A percentile compares a stretch with the other conserved stretches of the same genome.
Evolutionary conservation across 2,797 vertebrate species (phyloP).

Genomic region (Furcifer pardalis): DNA sequence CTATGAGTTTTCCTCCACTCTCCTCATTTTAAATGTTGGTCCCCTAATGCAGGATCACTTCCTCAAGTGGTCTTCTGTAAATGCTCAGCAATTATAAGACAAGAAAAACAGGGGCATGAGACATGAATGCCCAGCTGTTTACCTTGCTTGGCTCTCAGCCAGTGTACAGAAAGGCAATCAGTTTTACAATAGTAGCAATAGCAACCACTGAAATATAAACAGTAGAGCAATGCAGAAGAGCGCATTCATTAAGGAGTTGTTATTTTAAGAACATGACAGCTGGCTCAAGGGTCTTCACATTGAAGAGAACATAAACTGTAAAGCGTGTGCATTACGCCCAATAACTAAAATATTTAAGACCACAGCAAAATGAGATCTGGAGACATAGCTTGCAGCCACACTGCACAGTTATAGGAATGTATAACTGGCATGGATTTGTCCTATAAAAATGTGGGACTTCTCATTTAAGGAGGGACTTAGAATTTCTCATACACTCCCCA

Average conservation of each 20-base stretch:
- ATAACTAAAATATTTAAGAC: background rate
- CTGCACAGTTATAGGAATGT: too few relatives aligned
- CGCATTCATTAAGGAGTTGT: background rate
- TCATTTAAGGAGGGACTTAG: too few relatives aligned
- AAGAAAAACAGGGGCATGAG: too few relatives aligned
- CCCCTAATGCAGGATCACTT: too few relatives aligned
- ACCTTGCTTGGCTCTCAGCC: background rate
- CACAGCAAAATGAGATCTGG: too few relatives aligned
- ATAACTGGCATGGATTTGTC: too few relatives aligned
- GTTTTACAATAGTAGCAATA: background rate
- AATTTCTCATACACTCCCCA: too few relatives aligned
- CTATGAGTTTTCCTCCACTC: too few relatives aligned
- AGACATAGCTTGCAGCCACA: too few relatives aligned
- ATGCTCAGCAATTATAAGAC: too few relatives aligned
- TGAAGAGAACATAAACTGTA: background rate
- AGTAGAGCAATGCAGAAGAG: background rate
- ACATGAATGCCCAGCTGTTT: background rate
- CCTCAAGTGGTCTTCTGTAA: too few relatives aligned
- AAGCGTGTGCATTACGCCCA: background rate
- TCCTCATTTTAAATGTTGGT: background rate
- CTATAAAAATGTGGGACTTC: too few relatives aligned
- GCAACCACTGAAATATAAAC: background rate
- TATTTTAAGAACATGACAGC: background rate
- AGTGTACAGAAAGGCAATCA: background rate
- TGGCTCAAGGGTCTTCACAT: background rate